These are phyloP conservation scores for Dyspetes luteomarginatus DNA, from an alignment of 2,888 invertebrate genomes.

Conservation along the genomic window DNA sequence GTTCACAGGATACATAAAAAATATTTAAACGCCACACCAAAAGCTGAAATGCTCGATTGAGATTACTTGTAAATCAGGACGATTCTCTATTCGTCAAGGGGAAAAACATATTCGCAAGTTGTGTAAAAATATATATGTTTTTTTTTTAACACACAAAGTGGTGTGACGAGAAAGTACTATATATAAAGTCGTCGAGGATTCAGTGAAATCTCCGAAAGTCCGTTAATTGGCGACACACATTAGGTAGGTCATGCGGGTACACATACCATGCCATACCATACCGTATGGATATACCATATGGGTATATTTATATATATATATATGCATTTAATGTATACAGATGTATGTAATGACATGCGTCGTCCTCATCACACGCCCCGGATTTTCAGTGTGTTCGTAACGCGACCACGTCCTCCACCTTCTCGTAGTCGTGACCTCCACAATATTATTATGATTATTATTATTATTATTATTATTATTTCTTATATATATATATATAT, in stretches of 20 bases:
- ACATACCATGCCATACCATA: too few species aligned
- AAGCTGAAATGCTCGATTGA: too few species aligned
- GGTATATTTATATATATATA: slow-evolving; percentile 25
- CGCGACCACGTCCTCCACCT: background rate
- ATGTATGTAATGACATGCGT: background rate
- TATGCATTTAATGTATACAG: background rate
- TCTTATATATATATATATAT: background rate
- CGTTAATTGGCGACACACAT: slow-evolving; percentile 64
- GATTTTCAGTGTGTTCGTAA: slow-evolving; percentile 25
- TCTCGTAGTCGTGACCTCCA: slow-evolving; percentile 24
- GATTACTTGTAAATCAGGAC: too few species aligned
- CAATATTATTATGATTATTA: too few species aligned
- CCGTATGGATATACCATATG: too few species aligned
- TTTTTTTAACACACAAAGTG: slow-evolving; percentile 22
- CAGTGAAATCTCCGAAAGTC: slow-evolving; percentile 65
- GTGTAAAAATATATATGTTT: background rate
- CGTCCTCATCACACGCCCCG: slow-evolving; percentile 23
- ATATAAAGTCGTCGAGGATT: slow-evolving; percentile 21
- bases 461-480: too few species aligned
- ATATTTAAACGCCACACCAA: too few species aligned
- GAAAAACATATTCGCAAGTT: background rate
- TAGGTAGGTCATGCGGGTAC: slow-evolving; percentile 62
- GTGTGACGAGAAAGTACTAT: slow-evolving; percentile 42
- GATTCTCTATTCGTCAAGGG: background rate
- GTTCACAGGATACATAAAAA: too few species aligned